A percentile compares a stretch with the other conserved stretches of the same genome.
Evolutionary conservation across 2,888 invertebrate species (phyloP).

Genomic region (Cataglyphis cursor): DNA sequence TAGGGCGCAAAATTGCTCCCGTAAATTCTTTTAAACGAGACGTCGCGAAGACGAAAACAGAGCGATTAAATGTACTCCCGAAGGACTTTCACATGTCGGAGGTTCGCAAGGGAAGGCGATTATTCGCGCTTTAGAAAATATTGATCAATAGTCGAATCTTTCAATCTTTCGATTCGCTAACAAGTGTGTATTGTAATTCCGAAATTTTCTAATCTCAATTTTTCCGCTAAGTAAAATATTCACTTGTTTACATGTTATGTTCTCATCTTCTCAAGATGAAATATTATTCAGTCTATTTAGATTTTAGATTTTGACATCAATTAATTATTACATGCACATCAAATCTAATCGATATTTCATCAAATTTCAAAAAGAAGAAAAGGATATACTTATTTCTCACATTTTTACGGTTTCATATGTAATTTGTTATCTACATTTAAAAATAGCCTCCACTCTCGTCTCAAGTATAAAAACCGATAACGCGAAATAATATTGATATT

Average conservation of each 20-base stretch:
- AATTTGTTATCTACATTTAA: not conserved
- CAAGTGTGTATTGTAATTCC: too few relatives aligned
- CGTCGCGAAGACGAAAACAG: not conserved
- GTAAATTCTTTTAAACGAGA: constrained; percentile 7
- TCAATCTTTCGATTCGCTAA: not conserved
- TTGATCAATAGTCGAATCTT: not conserved
- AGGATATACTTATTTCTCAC: not conserved
- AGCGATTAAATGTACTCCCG: not conserved
- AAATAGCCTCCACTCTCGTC: not conserved
- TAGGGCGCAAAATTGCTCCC: not conserved
- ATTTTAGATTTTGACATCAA: not conserved
- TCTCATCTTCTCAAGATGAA: not conserved
- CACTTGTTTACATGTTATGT: not conserved
- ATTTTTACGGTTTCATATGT: not conserved
- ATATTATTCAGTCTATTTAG: too few relatives aligned
- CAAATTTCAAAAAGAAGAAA: not conserved
- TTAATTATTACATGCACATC: not conserved
- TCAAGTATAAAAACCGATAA: not conserved
- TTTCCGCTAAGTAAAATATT: not conserved
- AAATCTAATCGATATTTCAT: not conserved
- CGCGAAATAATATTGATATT: not conserved
- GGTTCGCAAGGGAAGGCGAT: too few relatives aligned
- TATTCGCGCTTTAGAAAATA: not conserved
- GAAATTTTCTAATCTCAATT: not conserved
- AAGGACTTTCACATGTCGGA: not conserved